Percentiles rank a stretch among this genome's conserved stretches.
Conservation (phyloP, 1,140 invertebrate genomes). For the Lepidurus arcticus region DNA sequence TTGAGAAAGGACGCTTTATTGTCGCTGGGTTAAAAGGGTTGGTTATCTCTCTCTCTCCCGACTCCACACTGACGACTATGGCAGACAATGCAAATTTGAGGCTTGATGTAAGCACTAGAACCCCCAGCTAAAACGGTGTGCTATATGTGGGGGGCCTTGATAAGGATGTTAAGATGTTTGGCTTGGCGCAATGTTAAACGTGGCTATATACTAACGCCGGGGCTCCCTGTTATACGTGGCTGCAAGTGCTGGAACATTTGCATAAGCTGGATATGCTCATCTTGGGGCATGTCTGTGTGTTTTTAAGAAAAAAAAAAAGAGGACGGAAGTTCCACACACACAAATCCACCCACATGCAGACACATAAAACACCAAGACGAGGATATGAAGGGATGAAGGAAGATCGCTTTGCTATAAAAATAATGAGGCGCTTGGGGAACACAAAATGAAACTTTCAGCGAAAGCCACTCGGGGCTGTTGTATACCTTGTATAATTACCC, state of each 20-base stretch:
- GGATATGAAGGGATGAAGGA: neutral
- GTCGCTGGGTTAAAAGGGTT: neutral
- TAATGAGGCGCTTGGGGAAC: constrained; percentile 16
- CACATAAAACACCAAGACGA: neutral
- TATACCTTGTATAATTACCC: neutral
- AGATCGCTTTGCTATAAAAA: neutral
- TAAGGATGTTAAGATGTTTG: constrained; percentile 19
- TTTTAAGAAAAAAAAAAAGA: neutral
- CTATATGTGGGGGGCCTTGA: constrained; percentile 12
- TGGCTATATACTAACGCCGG: neutral
- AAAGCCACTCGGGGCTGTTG: neutral
- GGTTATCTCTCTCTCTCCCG: neutral
- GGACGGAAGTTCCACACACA: neutral
- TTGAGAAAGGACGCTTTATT: neutral
- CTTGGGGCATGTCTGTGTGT: neutral
- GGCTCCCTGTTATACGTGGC: neutral
- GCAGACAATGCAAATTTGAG: constrained; percentile 14
- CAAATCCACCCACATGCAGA: neutral
- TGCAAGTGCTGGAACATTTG: constrained; percentile 19
- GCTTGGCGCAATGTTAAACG: constrained; percentile 14
- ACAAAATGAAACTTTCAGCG: neutral
- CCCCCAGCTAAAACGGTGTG: neutral
- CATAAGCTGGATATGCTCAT: constrained; percentile 14
- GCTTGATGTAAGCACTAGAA: constrained; percentile 17
- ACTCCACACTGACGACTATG: neutral